Evolutionary conservation across 2,113 vertebrate species (phyloP), one percentile per base, ranked within the genome.

Genomic region (Nothobranchius kuhntae): DNA sequence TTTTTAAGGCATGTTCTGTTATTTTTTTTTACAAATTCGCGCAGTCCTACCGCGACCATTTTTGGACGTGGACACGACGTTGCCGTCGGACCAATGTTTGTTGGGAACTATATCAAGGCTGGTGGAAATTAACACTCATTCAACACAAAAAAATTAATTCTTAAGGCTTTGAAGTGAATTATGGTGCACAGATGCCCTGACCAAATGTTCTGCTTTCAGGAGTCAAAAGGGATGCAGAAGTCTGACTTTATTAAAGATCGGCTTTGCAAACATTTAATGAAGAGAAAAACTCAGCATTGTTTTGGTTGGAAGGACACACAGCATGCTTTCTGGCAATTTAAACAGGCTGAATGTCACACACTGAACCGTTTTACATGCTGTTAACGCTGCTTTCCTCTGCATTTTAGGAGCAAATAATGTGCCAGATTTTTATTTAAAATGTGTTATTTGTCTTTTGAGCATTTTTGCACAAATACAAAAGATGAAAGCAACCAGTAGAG

Each of bases 401-500:
- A 67, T 74, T 44, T 78, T 70, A 65, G 45, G 21, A 66, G 7
- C 17, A 65, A 44, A 71, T 36, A 17, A 42, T 65, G 48, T 35
- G 10, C 65, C 30, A 11, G 35, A 53, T 44, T 52, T n/a, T 65
- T 76, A 53, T 80, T 75, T 65, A 51, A 80, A 77, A 48, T 42
- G 38, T 52, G 71, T 38, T 69, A 52, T 72, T 65, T 65, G 65
- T 58, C 15, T 9, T 76, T 45, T 61, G 14, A 71, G 73, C 69
- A 60, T 73, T 80, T 78, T 63, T 74, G 13, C 80, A 67, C 82
- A 36, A 58, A 82, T 77, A 63, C 48, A 55, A 7, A 47, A 71
- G 75, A 87, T 83, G 76, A 89, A 82, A 84, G 52, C 64, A 79
- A 44, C 46, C 54, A 40, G 47, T 36, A 36, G 69, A 59, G 64